phyloP scores from a whole-genome alignment of 2,888 invertebrate genomes.

The Brenthis daphne region DNA sequence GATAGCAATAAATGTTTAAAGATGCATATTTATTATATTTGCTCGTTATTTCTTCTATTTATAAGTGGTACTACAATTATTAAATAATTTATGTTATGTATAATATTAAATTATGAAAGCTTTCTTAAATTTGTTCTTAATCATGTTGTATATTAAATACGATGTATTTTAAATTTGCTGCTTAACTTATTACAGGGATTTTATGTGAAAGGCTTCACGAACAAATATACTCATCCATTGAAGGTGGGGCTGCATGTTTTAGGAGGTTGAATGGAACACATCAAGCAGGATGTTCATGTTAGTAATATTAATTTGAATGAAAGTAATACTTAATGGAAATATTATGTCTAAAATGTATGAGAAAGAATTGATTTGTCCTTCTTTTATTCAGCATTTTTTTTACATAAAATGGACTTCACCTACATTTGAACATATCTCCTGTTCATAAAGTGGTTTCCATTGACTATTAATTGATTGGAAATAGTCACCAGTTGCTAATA shows the following conservation, averaged over 20 bases:
- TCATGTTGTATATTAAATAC: no score
- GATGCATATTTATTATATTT: constrained; percentile 8
- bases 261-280: constrained; percentile 96
- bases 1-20: background rate
- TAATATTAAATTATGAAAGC: background rate
- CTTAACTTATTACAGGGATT: constrained; percentile 57
- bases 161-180: background rate
- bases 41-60: constrained; percentile 1
- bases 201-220: constrained; percentile 85
- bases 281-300: constrained; percentile 97
- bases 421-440: no score
- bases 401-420: no score
- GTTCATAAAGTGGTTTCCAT: no score
- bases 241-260: constrained; percentile 90
- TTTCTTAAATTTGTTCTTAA: no score
- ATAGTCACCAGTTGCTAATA: no score
- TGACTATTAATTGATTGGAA: no score
- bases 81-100: background rate
- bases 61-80: background rate
- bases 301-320: constrained; percentile 58
- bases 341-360: no score
- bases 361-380: no score
- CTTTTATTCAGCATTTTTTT: no score
- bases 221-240: constrained; percentile 90
- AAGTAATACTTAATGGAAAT: no score